Percentiles rank a stretch among this genome's conserved stretches.
Evolutionary conservation across 1,140 invertebrate genomes (phyloP).

Genomic region (Drosophila pallidifrons): DNA sequence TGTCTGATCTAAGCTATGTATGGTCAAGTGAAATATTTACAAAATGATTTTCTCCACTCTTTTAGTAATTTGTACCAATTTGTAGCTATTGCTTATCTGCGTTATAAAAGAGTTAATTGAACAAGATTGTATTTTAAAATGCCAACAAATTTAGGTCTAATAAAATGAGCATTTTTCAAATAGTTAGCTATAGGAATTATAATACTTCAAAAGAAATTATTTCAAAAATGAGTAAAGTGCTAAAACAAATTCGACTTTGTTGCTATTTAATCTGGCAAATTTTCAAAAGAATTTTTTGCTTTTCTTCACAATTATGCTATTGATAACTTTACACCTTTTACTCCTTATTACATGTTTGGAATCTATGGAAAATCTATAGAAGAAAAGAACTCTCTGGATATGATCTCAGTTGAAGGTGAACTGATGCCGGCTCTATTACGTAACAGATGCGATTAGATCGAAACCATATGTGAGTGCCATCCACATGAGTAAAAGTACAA

Average conservation of each 20-base stretch:
- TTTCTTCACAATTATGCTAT: not conserved
- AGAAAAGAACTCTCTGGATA: constrained; percentile 17
- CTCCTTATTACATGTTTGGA: constrained; percentile 1
- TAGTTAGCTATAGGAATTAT: too few species aligned
- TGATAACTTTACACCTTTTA: constrained; percentile 23
- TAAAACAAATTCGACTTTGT: too few species aligned
- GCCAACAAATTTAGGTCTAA: not conserved
- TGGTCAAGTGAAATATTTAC: constrained; percentile 4
- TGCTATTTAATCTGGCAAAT: not conserved
- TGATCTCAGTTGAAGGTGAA: constrained; percentile 45
- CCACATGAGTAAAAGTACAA: constrained; percentile 6
- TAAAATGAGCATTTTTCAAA: not conserved
- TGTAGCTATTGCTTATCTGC: constrained; percentile 8
- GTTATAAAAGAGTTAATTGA: not conserved
- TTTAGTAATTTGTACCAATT: constrained; percentile 21
- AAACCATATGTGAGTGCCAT: constrained; percentile 65
- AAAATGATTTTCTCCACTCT: constrained; percentile 9
- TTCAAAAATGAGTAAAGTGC: too few species aligned
- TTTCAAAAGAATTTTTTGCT: not conserved
- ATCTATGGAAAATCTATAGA: constrained; percentile 2
- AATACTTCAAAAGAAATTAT: too few species aligned
- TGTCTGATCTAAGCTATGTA: constrained; percentile 11
- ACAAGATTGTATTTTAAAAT: not conserved
- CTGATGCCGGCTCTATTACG: constrained; percentile 48
- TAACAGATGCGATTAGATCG: constrained; percentile 59